Evolutionary conservation across 2,113 vertebrate species (phyloP).

Genomic region (Hypanus sabinus): DNA sequence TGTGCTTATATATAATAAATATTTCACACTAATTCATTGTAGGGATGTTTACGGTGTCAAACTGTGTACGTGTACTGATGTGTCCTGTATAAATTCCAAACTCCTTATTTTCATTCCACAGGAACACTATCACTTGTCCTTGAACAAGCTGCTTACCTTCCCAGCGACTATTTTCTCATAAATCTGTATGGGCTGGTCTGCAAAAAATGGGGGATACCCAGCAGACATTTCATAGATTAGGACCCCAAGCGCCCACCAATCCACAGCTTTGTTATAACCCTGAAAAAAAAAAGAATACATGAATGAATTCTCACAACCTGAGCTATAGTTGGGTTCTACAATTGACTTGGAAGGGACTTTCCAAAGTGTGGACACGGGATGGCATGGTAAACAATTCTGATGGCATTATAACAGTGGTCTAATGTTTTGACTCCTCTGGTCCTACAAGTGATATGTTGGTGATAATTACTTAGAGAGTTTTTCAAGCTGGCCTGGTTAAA

Average conservation of each 20-base stretch:
- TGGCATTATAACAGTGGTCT: too few relatives aligned
- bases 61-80: neutral
- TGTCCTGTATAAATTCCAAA: neutral
- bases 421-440: too few relatives aligned
- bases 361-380: too few relatives aligned
- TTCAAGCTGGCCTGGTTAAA: too few relatives aligned
- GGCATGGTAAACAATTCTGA: too few relatives aligned
- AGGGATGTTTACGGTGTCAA: neutral
- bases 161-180: slow-evolving; percentile 91
- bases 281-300: slow-evolving; percentile 40
- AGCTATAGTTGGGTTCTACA: neutral
- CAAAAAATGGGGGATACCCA: slow-evolving; percentile 84
- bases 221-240: slow-evolving; percentile 91
- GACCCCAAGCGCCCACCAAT: slow-evolving; percentile 88
- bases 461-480: too few relatives aligned
- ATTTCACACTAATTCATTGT: neutral
- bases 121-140: neutral
- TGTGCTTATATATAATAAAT: neutral
- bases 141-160: slow-evolving; percentile 60
- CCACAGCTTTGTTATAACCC: slow-evolving; percentile 89
- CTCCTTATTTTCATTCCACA: neutral
- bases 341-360: neutral
- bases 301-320: neutral
- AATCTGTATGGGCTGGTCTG: slow-evolving; percentile 89
- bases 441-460: too few relatives aligned